Conservation (phyloP, 2,113 vertebrate species). For the Proterorhinus semilunaris region DNA sequence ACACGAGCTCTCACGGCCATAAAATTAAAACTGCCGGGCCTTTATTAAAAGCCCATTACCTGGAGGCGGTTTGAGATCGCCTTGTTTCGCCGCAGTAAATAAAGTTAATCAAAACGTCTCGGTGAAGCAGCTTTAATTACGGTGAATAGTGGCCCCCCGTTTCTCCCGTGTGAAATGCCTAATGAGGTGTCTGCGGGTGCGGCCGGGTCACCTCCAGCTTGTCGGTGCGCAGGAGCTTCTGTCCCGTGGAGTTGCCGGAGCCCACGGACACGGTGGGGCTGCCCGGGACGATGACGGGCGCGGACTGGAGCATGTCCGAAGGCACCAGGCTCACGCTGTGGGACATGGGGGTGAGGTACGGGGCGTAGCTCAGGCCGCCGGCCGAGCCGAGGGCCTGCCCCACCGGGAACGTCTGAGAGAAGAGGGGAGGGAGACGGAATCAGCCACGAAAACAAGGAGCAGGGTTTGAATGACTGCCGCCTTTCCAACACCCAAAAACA, state of each 20-base stretch:
- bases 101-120: conserved; percentile 1
- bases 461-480: no score
- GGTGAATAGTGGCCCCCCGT: conserved; percentile 7
- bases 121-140: conserved; percentile 6
- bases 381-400: conserved; percentile 91
- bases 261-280: conserved; percentile 88
- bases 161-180: neutral
- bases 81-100: conserved; percentile 5
- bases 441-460: no score
- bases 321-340: conserved; percentile 96
- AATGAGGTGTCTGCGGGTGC: neutral
- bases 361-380: conserved; percentile 91
- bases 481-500: no score
- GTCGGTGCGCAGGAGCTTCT: conserved; percentile 97
- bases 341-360: conserved; percentile 93
- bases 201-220: conserved; percentile 89
- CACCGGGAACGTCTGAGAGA: conserved; percentile 88
- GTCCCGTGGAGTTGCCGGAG: conserved; percentile 84
- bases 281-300: conserved; percentile 89
- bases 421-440: conserved; percentile 28
- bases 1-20: neutral
- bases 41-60: conserved; percentile 5
- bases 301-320: conserved; percentile 92
- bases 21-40: neutral
- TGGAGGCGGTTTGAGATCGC: neutral